phyloP scores from a whole-genome alignment of 2,888 invertebrate species.

The Leptopterna dolabrata region DNA sequence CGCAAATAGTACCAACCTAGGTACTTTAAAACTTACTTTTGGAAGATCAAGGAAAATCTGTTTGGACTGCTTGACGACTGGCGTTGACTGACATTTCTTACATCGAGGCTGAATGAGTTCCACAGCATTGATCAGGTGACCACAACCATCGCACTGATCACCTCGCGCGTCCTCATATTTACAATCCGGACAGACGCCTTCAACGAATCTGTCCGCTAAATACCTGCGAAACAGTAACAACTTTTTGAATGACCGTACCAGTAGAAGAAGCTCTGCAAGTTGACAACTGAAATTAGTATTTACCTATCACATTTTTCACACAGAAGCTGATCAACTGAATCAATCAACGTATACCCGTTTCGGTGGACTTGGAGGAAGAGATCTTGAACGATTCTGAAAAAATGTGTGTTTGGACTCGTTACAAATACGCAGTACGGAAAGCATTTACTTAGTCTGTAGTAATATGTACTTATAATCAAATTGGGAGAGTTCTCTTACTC shows the following conservation, averaged over 20 bases:
- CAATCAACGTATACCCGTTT: constrained; percentile 84
- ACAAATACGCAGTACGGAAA: too few species aligned
- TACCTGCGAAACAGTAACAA: constrained; percentile 64
- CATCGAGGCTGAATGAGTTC: constrained; percentile 89
- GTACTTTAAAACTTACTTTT: constrained; percentile 71
- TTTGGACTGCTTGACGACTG: constrained; percentile 80
- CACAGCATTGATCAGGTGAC: constrained; percentile 92
- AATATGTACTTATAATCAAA: too few species aligned
- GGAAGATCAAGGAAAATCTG: constrained; percentile 96
- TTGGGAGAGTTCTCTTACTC: constrained; percentile 72
- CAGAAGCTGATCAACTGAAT: constrained; percentile 90
- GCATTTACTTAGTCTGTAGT: too few species aligned
- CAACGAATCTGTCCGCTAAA: constrained; percentile 81
- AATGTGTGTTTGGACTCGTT: too few species aligned
- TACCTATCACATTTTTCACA: constrained; percentile 87
- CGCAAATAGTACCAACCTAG: too few species aligned
- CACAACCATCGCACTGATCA: constrained; percentile 98
- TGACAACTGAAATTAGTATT: not conserved
- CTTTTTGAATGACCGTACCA: not conserved
- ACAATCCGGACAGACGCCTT: constrained; percentile 95
- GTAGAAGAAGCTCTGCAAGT: not conserved
- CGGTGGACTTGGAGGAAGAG: constrained; percentile 86
- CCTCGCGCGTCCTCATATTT: constrained; percentile 93
- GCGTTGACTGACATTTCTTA: constrained; percentile 83
- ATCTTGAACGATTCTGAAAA: constrained; percentile 85